Evolutionary conservation across 2,888 invertebrate genomes (phyloP), one percentile per base, ranked within the genome.

Genomic region (Synergus umbraculus): DNA sequence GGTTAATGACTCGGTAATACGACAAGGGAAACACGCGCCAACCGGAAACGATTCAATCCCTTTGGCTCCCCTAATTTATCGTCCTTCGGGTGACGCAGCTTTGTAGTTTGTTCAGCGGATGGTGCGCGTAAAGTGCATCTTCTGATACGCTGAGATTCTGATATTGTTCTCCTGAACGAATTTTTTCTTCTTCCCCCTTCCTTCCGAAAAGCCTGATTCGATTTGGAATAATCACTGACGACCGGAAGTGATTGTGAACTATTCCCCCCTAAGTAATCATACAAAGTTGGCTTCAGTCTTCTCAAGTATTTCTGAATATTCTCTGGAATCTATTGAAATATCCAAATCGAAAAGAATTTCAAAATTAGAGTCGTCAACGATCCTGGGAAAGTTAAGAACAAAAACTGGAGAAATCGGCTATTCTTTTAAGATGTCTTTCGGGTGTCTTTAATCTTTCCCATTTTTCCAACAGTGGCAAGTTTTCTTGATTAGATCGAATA

Each of bases 31-130:
- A 87, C 90, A 89, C 90, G 89, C 88, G 90, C 85, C 89, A 81
- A 89, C 89, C 90, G 90, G 91, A 91, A 91, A 90, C 90, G 88
- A 90, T 90, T 91, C 91, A 91, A 90, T 91, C 88, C 89, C 85
- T 84, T 80, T 81, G 81, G 84, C 83, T 87, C 86, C 88, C 89
- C 90, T 90, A 90, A 91, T 91, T 90, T 91, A 89, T 91, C 83
- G 88, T 88, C 83, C 80, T 81, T 82, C 84, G 83, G 86, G 86
- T 89, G 90, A 89, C 90, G 87, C 86, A 88, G 87, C 87, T 86
- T 86, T 84, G 83, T 85, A 86, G 76, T 67, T 83, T 67, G 37
- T 60, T 67, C 69, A 78, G 78, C 67, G 81, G 82, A 83, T 82
- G 79, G 82, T 76, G 81, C 76, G 78, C 78, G 81, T 84, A 83